Evolutionary conservation across 2,888 invertebrate species (phyloP), one percentile per base, ranked within the genome.

Genomic region (Tinea pellionella): DNA sequence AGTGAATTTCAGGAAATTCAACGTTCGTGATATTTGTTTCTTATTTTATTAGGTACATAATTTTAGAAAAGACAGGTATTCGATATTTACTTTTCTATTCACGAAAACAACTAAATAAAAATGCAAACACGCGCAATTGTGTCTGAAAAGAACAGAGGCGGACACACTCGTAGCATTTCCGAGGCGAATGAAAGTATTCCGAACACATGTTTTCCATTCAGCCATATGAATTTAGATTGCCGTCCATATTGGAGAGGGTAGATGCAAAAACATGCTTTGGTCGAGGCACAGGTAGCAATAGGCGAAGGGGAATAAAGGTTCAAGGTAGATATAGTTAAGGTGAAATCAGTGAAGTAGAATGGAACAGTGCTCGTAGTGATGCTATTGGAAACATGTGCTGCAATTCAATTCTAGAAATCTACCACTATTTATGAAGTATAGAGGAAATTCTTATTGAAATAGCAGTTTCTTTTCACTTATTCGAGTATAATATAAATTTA

Each of bases 91-190:
- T 32, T 32, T 85, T 83, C 81, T 74, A 73, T 76, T 77, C 81
- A 80, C 82, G 80, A 85, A 84, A 83, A 82, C 78, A 82, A 82
- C 77, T 78, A 79, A 74, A 83, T 84, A 84, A 83, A 85, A 84
- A 83, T 84, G 85, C 84, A 83, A 85, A 86, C 82, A 82, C 71
- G 75, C 73, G 74, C 83, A 82, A 84, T 85, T 82, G 79, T 79
- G 80, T 80, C 82, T 79, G 80, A 75, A 76, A 78, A 79, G 80
- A 78, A 79, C 73, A 67, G 71, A 72, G 72, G 73, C 73, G 70
- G 72, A 69, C 70, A 16, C n/a, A n/a, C n/a, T n/a, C n/a, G n/a
- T 61, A 64, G 68, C 67, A 64, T 70, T 72, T 71, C 63, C 66
- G 64, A 67, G 67, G 66, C 67, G 66, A 68, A 68, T 68, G 69